phyloP scores from a whole-genome alignment of 2,888 invertebrate species.

The Ametastegia equiseti region DNA sequence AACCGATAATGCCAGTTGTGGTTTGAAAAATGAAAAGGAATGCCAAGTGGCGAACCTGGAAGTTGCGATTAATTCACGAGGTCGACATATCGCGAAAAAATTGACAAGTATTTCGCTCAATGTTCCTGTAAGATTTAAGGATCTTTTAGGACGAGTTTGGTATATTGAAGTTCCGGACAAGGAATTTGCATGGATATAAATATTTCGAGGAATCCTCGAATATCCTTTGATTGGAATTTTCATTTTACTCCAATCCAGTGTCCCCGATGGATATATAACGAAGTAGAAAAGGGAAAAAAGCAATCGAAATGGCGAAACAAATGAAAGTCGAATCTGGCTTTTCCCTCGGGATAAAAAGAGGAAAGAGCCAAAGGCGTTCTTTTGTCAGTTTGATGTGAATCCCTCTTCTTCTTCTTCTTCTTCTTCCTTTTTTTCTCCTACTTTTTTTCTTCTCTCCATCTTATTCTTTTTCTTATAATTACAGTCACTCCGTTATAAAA shows the following conservation, averaged over 20 bases:
- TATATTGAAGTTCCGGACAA: too few relatives aligned
- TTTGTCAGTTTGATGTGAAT: slow-evolving; percentile 31
- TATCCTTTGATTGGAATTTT: background rate
- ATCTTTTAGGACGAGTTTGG: too few relatives aligned
- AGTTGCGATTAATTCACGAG: background rate
- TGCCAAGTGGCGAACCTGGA: background rate
- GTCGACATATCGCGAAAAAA: slow-evolving; percentile 58
- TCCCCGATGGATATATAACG: background rate
- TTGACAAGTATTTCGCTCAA: too few relatives aligned
- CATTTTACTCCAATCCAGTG: background rate
- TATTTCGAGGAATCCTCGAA: too few relatives aligned
- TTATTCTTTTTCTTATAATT: slow-evolving; percentile 2
- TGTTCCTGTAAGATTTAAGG: too few relatives aligned
- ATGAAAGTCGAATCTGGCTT: slow-evolving; percentile 15
- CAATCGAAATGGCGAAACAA: background rate
- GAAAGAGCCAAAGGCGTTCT: slow-evolving; percentile 7
- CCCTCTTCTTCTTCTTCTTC: too few relatives aligned
- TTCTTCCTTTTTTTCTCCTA: background rate
- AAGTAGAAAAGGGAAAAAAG: background rate
- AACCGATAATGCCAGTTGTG: background rate
- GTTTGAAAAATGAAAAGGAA: slow-evolving; percentile 1
- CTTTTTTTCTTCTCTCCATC: background rate
- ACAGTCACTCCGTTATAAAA: background rate
- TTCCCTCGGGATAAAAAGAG: background rate
- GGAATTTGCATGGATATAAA: too few relatives aligned